phyloP scores from a whole-genome alignment of 2,113 vertebrate genomes.

The Dasyurus viverrinus region DNA sequence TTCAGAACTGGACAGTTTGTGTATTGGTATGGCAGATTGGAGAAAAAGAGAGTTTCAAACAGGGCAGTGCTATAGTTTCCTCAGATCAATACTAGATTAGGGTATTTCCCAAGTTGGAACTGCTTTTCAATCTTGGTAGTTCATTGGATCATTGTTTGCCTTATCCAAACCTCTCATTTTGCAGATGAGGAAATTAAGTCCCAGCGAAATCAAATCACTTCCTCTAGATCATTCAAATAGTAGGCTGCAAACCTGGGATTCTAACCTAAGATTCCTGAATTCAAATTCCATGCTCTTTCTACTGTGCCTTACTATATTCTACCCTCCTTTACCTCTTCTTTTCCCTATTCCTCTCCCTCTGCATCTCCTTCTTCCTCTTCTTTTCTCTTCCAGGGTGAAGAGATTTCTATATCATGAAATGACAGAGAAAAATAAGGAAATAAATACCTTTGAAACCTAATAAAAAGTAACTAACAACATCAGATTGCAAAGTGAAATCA shows the following conservation, averaged over 20 bases:
- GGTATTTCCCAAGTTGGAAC: neutral
- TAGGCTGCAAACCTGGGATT: slow-evolving; percentile 6
- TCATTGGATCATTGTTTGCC: neutral
- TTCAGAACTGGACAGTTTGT: neutral
- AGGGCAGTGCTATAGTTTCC: neutral
- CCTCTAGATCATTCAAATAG: slow-evolving; percentile 32
- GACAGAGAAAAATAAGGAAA: neutral
- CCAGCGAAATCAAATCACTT: slow-evolving; percentile 47
- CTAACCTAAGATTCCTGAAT: slow-evolving; percentile 48
- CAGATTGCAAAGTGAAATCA: neutral
- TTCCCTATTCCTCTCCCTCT: neutral
- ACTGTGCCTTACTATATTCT: neutral
- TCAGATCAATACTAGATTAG: neutral
- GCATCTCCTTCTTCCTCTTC: neutral
- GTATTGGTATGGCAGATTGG: neutral
- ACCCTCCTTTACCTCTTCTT: too few species aligned
- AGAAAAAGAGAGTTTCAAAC: neutral
- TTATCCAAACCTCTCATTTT: slow-evolving; percentile 18
- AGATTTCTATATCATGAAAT: neutral
- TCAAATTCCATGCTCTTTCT: neutral
- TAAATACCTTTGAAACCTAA: neutral
- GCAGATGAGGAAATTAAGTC: slow-evolving; percentile 37
- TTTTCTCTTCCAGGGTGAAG: neutral
- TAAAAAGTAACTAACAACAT: neutral
- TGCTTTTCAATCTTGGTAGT: too few species aligned